Base-by-base conservation (phyloP, 2,113 vertebrate species). In the Pedionomus torquatus region DNA sequence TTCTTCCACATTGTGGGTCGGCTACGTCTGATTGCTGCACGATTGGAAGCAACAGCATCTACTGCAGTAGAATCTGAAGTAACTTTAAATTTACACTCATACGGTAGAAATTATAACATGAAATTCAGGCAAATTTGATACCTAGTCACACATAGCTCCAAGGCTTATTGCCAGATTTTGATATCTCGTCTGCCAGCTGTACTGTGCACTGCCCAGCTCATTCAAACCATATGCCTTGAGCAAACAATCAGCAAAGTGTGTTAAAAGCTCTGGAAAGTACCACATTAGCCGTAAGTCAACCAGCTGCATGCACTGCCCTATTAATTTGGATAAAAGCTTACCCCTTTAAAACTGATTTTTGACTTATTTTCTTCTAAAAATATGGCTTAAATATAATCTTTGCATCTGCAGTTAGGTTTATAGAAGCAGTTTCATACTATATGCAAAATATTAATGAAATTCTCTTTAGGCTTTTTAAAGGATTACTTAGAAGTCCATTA, bases 221-320 rank as follows among this genome's bases (percentile, higher is more conserved):
- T 96, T 94, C 92, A 95, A 96, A 95, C 94, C 94, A 87, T 97
- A 97, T 97, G 90, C 91, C 89, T 95, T 91, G 94, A 95, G 89
- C 89, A 96, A 96, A 93, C 93, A 92, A 90, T 90, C 95, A 97
- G 86, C 72, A 93, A 97, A 95, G 96, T 89, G 76, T 95, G 86
- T 87, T 94, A 87, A 95, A 94, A 95, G 83, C 96, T 58, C 77
- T 35, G 83, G 68, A 54, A 95, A 95, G 89, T 39, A 82, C 77
- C 85, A 81, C 72, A 89, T 97, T 93, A 97, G 54, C 90, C 9
- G n/a, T 17, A 89, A 91, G 48, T 97, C 92, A 95, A 54, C 77
- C 90, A 95, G 96, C 90, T 94, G 89, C 80, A 31, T 76, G 80
- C 35, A 25, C 86, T 93, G 92, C 80, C 75, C 48, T 90, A 54